Base-by-base conservation (phyloP, 2,113 vertebrate species). In the Chaetodon trifascialis region DNA sequence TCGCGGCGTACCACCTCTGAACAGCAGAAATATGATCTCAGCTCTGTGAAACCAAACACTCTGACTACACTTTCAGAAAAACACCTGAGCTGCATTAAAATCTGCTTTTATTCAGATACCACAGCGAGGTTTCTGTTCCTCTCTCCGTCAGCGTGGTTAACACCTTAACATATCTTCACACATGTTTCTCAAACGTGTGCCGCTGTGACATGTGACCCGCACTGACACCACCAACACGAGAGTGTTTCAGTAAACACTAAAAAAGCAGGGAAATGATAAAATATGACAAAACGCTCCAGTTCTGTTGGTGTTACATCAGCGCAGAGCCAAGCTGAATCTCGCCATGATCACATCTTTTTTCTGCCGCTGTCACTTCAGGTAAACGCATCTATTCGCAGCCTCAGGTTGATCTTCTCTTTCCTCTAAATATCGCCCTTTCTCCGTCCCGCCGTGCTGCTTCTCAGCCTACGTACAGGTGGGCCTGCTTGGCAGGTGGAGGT, bases 1-100 rank as follows among this genome's bases (percentile, higher is more conserved):
- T 85, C 16, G 30, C 79, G 6, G 81, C 47, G 73, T 58, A 74
- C 71, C 80, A 82, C 67, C 88, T 85, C 79, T 36, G 65, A 79
- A 49, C 47, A 25, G 71, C 46, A 79, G 77, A 71, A 69, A 80
- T 59, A 21, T 76, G 86, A 86, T 75, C 73, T 74, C 54, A 62
- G 83, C 75, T 79, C 65, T 30, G 64, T 38, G 65, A 83, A 75
- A 64, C 60, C 47, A 77, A 56, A 73, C 62, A 82, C 68, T 63
- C 75, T 71, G 36, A 10, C 62, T 44, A 12, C 65, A 11, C 54
- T 40, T 38, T 73, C 58, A 42, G 44, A 76, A 23, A 74, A 71
- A 44, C 78, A 88, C 82, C 74, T 69, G 67, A 87, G 77, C 44
- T 23, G 46, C 78, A 58, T 73, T 60, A 23, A 79, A 65, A 76